A percentile compares a stretch with the other conserved stretches of the same genome.
Conservation (phyloP, 1,140 invertebrate genomes). For the Asobara japonica region DNA sequence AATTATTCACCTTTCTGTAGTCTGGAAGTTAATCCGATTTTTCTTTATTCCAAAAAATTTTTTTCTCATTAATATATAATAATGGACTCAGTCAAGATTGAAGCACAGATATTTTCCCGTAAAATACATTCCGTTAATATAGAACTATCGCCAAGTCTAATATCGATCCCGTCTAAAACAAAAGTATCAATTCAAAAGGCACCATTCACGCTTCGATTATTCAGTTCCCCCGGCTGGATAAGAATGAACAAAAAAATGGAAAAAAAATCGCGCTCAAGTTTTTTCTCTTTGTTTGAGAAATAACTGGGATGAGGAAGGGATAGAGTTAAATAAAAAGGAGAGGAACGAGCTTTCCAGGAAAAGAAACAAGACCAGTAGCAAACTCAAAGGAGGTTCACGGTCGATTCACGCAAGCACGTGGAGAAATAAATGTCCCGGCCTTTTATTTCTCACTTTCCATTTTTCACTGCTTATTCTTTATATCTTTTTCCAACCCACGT, state of each 20-base stretch:
- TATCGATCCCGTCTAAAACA: not conserved
- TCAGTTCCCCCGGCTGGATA: not conserved
- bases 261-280: not conserved
- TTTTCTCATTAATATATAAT: too few relatives aligned
- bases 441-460: constrained; percentile 7
- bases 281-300: constrained; percentile 10
- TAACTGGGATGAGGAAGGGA: not conserved
- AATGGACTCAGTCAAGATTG: too few relatives aligned
- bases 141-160: not conserved
- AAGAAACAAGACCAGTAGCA: not conserved
- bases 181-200: not conserved
- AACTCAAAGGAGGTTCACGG: not conserved
- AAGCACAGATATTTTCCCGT: not conserved
- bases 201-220: constrained; percentile 3
- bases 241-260: not conserved
- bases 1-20: too few relatives aligned
- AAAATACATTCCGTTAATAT: not conserved
- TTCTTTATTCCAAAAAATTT: too few relatives aligned
- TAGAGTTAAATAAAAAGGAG: not conserved
- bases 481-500: not conserved
- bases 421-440: not conserved
- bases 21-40: too few relatives aligned
- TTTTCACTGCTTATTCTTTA: constrained; percentile 19
- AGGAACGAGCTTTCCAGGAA: constrained; percentile 9
- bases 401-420: constrained; percentile 9